Percentiles rank a stretch among this genome's conserved stretches.
Conservation (phyloP, 2,113 vertebrate genomes). For the Xyrauchen texanus region DNA sequence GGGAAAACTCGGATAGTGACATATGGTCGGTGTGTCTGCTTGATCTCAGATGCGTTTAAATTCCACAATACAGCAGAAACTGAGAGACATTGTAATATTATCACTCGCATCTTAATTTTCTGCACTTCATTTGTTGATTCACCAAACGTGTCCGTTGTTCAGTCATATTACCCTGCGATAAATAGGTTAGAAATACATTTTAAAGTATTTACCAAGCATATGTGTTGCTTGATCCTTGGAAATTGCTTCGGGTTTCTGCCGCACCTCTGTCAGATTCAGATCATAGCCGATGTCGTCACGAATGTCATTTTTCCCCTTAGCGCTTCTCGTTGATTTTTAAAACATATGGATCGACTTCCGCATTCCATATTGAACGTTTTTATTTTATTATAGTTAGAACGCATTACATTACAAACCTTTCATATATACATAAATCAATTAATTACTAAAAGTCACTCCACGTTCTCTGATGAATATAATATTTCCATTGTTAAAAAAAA, state of each 20-base stretch:
- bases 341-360: too few relatives aligned
- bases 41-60: neutral
- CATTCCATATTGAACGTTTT: too few relatives aligned
- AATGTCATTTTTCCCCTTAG: slow-evolving; percentile 25
- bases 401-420: too few relatives aligned
- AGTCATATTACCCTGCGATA: too few relatives aligned
- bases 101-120: slow-evolving; percentile 4
- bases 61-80: slow-evolving; percentile 17
- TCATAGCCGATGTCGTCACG: slow-evolving; percentile 59
- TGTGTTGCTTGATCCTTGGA: slow-evolving; percentile 40
- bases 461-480: too few relatives aligned
- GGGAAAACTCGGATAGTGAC: slow-evolving; percentile 6
- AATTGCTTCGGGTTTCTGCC: slow-evolving; percentile 47
- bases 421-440: too few relatives aligned
- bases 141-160: neutral
- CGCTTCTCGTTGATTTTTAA: too few relatives aligned
- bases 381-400: too few relatives aligned
- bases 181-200: neutral
- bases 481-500: too few relatives aligned
- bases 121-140: neutral
- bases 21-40: slow-evolving; percentile 2
- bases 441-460: too few relatives aligned
- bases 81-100: slow-evolving; percentile 16
- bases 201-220: slow-evolving; percentile 51
- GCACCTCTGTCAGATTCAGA: slow-evolving; percentile 70